Evolutionary conservation across 1,140 invertebrate genomes (phyloP).

Genomic region (Galendromus occidentalis): DNA sequence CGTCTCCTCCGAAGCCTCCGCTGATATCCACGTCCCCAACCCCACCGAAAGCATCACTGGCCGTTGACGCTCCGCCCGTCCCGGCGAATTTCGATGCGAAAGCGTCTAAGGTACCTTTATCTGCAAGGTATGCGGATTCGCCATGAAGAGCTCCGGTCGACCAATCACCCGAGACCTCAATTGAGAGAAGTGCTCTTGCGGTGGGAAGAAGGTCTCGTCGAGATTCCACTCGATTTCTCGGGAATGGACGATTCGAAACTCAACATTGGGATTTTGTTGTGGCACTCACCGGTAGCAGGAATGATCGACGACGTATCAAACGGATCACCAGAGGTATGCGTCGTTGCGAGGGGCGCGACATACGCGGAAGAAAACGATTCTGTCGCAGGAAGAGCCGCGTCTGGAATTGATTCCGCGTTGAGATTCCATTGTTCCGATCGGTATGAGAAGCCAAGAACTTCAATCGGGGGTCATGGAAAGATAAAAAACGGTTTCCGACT

Average conservation of each 20-base stretch:
- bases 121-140: neutral
- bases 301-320: neutral
- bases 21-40: conserved; percentile 51
- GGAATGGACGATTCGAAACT: neutral
- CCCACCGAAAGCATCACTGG: conserved; percentile 19
- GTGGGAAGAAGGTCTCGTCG: neutral
- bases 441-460: no score
- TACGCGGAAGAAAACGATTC: neutral
- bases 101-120: conserved; percentile 23
- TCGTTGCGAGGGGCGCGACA: neutral
- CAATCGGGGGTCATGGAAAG: no score
- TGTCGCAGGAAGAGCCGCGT: neutral
- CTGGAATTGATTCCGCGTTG: neutral
- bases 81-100: conserved; percentile 23
- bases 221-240: neutral
- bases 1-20: conserved; percentile 26
- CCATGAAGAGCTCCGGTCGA: neutral
- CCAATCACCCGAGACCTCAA: neutral
- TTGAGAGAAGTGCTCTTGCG: neutral
- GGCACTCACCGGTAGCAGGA: neutral
- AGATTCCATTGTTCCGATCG: no score
- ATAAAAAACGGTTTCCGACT: neutral
- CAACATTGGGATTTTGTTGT: neutral
- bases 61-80: conserved; percentile 15
- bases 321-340: neutral